Evolutionary conservation across 92 coral and sea anemone genomes (phyloP), one percentile per base, ranked within the genome.

Genomic region (Phymanthus crucifer): DNA sequence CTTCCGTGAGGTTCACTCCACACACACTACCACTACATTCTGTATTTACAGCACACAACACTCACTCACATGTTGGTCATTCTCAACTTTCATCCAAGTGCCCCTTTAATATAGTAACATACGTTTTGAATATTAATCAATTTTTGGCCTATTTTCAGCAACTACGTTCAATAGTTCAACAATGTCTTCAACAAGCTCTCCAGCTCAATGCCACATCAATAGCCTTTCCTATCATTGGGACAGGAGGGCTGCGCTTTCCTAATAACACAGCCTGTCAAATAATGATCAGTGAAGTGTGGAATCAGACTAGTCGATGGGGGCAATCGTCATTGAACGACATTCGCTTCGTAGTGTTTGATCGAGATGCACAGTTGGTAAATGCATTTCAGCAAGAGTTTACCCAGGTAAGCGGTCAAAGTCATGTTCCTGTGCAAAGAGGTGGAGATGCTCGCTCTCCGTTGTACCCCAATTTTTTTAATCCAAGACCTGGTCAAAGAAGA

Each of bases 171-270:
- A 79, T 88, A 32, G 83, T 90, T 7, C 91, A 81, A 32, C 75
- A 84, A 46, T 90, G 89, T 46, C 78, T 90, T 40, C 66, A 52
- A 54, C 81, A 81, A 58, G 87, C 83, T 2, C 4, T 35, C 32
- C 81, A 74, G 89, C 69, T 85, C 34, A 71, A 83, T 24, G 84
- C 76, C 36, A 71, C 73, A 12, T 84, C 87, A 47, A 77, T 90
- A 37, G 91, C 98, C 27, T 85, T 93, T 65, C 98, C 98, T 10
- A 85, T 91, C n/a, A 86, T 93, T 38, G 98, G 98, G 40, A 90
- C 94, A 9, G 94, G 93, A 11, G 87, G 87, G 0, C 73, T 90
- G 8, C 79, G 83, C 29, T 90, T 93, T 72, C 94, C 98, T 9
- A 85, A 56, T 32, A 70, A 74, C 75, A 71, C 33, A 24, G 93